Conservation (phyloP, 2,888 invertebrate species). For the Cloeon dipterum region DNA sequence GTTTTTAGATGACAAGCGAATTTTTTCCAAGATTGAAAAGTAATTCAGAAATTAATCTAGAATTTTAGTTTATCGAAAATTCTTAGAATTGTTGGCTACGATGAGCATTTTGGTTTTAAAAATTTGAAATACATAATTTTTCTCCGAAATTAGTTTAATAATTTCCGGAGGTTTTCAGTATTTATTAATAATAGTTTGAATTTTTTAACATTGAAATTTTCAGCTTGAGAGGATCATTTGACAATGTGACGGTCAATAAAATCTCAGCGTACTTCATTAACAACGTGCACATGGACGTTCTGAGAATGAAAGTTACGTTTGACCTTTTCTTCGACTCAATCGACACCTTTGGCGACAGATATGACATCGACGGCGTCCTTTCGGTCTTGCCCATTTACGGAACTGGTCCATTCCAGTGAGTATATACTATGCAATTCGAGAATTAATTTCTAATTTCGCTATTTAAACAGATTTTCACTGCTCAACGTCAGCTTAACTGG, state of each 20-base stretch:
- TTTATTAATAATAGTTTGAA: background rate
- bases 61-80: background rate
- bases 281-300: slow-evolving; percentile 5
- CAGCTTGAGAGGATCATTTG: slow-evolving; percentile 3
- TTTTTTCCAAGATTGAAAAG: background rate
- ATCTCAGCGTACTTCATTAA: slow-evolving; percentile 8
- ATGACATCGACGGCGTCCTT: slow-evolving; percentile 8
- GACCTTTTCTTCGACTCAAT: slow-evolving; percentile 7
- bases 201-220: background rate
- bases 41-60: background rate
- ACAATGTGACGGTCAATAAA: slow-evolving; percentile 6
- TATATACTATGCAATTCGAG: too few species aligned
- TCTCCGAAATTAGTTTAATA: background rate
- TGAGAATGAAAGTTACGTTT: slow-evolving; percentile 6
- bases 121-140: too few species aligned
- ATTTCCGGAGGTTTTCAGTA: background rate
- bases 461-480: background rate
- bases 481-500: background rate
- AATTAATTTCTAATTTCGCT: background rate
- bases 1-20: too few species aligned
- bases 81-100: too few species aligned
- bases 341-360: slow-evolving; percentile 4
- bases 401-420: slow-evolving; percentile 8
- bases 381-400: slow-evolving; percentile 9
- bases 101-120: too few species aligned